These are phyloP conservation scores for Rhea pennata DNA, from an alignment of 2,113 vertebrate genomes.

Conservation along the genomic window DNA sequence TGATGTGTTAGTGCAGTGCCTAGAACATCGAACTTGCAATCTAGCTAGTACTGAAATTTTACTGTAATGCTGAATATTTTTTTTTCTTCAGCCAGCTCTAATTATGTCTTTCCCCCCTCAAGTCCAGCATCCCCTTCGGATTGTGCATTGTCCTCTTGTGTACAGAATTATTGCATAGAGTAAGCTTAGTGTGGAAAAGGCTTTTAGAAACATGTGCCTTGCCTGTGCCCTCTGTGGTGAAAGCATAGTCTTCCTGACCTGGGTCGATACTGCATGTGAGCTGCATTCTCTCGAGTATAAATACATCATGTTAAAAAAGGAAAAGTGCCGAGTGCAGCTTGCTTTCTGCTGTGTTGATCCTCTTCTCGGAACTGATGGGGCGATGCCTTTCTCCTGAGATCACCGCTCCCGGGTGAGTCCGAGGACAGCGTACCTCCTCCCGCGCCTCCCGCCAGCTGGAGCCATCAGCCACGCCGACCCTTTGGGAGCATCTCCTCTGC, in stretches of 20 bases:
- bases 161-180: neutral
- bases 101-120: neutral
- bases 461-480: neutral
- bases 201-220: neutral
- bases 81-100: neutral
- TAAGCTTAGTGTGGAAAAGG: neutral
- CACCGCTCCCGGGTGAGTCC: neutral
- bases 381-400: constrained; percentile 57
- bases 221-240: neutral
- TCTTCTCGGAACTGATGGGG: constrained; percentile 56
- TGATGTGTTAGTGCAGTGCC: neutral
- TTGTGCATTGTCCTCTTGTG: neutral
- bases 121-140: neutral
- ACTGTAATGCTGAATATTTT: neutral
- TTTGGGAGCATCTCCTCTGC: neutral
- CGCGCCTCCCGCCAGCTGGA: neutral
- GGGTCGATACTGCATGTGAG: neutral
- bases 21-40: neutral
- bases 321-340: neutral
- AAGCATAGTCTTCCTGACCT: neutral
- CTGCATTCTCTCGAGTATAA: constrained; percentile 46
- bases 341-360: neutral
- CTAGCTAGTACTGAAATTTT: neutral
- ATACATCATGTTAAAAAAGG: constrained; percentile 35
- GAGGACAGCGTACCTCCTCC: neutral